Conservation (phyloP, 2,888 invertebrate genomes). For the Scaptomyza flava region DNA sequence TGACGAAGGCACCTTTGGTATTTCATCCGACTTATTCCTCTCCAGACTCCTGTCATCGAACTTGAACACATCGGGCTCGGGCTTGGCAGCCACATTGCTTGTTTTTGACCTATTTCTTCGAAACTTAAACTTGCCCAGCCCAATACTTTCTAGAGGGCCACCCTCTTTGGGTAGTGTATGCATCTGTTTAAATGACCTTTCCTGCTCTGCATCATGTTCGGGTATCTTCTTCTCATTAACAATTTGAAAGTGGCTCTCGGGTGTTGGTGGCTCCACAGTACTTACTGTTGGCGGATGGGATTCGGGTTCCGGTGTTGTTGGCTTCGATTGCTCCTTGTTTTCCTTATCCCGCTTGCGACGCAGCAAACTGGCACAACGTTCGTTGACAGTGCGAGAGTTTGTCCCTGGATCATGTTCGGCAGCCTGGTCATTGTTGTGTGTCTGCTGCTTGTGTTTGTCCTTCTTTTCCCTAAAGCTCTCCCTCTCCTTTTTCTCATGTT, state of each 20-base stretch:
- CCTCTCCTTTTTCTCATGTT: constrained; percentile 56
- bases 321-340: constrained; percentile 32
- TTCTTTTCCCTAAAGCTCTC: constrained; percentile 58
- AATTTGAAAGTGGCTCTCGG: constrained; percentile 81
- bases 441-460: constrained; percentile 52
- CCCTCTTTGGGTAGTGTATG: constrained; percentile 49
- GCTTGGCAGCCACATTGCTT: constrained; percentile 54
- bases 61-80: constrained; percentile 80
- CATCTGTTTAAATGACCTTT: constrained; percentile 18
- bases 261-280: constrained; percentile 24
- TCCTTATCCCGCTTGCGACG: constrained; percentile 71
- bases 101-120: constrained; percentile 64
- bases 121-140: constrained; percentile 77
- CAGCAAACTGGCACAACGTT: constrained; percentile 81
- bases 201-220: constrained; percentile 44
- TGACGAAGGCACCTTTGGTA: constrained; percentile 44
- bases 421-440: constrained; percentile 58
- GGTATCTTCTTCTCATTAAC: constrained; percentile 85
- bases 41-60: constrained; percentile 78
- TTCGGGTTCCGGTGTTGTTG: constrained; percentile 45
- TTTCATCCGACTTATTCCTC: constrained; percentile 43
- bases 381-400: constrained; percentile 81
- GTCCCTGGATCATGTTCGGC: constrained; percentile 81
- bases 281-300: constrained; percentile 18
- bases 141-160: constrained; percentile 51